phyloP scores from a whole-genome alignment of 2,888 invertebrate genomes.

The Agriopis marginaria region DNA sequence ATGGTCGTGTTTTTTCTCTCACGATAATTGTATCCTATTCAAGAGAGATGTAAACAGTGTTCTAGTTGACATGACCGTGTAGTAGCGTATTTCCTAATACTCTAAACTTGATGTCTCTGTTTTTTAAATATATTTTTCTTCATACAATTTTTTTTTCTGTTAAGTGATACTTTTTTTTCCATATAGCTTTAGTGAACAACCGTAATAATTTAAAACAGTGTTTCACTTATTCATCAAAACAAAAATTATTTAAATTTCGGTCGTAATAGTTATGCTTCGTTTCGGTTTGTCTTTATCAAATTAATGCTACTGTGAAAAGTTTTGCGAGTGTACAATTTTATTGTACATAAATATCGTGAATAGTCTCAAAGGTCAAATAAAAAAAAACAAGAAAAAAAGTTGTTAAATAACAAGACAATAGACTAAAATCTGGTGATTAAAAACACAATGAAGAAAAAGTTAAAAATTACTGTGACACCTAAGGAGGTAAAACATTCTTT shows the following conservation, averaged over 20 bases:
- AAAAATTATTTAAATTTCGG: no score
- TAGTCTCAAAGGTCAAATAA: no score
- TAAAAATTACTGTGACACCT: slow-evolving; percentile 51
- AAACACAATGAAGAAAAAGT: slow-evolving; percentile 51
- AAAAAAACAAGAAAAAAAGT: no score
- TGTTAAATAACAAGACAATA: not conserved
- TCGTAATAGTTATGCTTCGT: no score
- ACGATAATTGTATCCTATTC: slow-evolving; percentile 46
- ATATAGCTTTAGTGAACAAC: no score
- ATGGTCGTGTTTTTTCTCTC: slow-evolving; percentile 49
- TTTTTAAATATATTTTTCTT: not conserved
- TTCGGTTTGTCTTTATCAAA: no score
- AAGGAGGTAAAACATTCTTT: slow-evolving; percentile 44
- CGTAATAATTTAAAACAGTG: no score
- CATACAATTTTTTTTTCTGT: not conserved
- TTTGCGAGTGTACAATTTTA: no score
- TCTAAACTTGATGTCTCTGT: slow-evolving; percentile 2
- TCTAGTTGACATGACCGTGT: slow-evolving; percentile 19
- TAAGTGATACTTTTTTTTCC: no score
- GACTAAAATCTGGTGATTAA: not conserved
- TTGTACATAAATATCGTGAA: no score
- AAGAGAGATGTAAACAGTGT: slow-evolving; percentile 41
- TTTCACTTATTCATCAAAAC: no score
- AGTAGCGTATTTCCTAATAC: slow-evolving; percentile 22
- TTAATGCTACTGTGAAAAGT: no score